phyloP scores from a whole-genome alignment of 1,140 invertebrate species.

The Aphelenchoides avenae region DNA sequence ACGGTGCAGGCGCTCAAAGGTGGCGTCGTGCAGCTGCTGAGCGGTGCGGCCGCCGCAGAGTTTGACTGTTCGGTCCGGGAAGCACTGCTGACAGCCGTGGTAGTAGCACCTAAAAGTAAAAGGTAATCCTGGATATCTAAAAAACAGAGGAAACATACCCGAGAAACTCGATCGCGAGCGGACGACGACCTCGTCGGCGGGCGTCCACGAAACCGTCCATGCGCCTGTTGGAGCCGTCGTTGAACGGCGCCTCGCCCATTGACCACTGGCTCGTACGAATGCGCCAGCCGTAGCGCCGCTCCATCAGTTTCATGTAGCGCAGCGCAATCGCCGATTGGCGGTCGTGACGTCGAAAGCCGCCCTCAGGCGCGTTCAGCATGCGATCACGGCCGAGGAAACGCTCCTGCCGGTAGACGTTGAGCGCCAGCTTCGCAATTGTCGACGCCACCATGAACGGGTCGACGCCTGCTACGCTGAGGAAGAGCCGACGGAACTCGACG shows the following conservation, averaged over 20 bases:
- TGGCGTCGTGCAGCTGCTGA: background rate
- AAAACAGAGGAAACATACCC: conserved; percentile 3
- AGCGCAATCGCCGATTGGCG: background rate
- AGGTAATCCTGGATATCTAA: no score
- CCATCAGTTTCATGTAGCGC: conserved; percentile 9
- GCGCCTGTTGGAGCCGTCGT: background rate
- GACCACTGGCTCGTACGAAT: conserved; percentile 9
- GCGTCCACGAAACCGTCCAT: background rate
- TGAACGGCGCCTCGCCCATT: conserved; percentile 2
- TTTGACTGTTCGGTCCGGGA: background rate
- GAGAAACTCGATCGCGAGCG: conserved; percentile 9
- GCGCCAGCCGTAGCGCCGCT: background rate
- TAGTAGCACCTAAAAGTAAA: no score
- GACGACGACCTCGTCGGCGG: background rate
- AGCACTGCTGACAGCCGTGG: background rate
- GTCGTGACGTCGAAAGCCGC: conserved; percentile 6
- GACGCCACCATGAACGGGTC: conserved; percentile 2
- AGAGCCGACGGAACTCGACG: background rate
- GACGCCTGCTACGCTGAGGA: background rate
- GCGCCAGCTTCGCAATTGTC: conserved; percentile 2
- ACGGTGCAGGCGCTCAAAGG: background rate
- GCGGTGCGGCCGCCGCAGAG: background rate
- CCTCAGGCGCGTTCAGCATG: background rate
- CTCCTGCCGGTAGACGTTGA: background rate
- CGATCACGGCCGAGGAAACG: conserved; percentile 3